Conservation (phyloP, 2,888 invertebrate genomes). For the Physocephala rufipes region DNA sequence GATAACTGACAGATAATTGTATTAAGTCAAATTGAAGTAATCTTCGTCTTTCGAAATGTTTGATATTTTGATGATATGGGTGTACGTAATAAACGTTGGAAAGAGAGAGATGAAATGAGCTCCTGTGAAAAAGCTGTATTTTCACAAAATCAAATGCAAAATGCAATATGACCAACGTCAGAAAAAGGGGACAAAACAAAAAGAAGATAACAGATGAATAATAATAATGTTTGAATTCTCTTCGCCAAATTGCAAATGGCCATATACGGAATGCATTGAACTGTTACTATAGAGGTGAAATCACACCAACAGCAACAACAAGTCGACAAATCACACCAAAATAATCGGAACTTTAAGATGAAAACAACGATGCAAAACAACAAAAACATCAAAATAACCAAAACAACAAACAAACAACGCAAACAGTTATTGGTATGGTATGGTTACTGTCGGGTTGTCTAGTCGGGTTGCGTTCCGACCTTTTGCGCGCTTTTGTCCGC, state of each 20-base stretch:
- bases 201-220: background rate
- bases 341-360: too few species aligned
- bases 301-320: background rate
- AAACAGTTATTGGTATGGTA: background rate
- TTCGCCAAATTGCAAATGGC: background rate
- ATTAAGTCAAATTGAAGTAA: too few species aligned
- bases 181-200: background rate
- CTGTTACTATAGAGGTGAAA: background rate
- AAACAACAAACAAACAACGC: background rate
- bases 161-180: too few species aligned
- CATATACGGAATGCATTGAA: background rate
- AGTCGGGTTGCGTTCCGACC: conserved; percentile 17
- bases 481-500: conserved; percentile 13
- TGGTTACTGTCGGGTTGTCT: background rate
- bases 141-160: too few species aligned
- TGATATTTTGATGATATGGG: too few species aligned
- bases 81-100: too few species aligned
- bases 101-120: too few species aligned
- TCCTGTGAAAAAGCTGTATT: too few species aligned
- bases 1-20: too few species aligned
- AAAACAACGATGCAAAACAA: too few species aligned
- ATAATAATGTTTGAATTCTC: background rate
- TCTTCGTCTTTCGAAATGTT: too few species aligned
- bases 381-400: too few species aligned
- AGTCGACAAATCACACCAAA: background rate